Evolutionary conservation across 2,113 vertebrate species (phyloP).

Genomic region (Cyprinodon tularosa): DNA sequence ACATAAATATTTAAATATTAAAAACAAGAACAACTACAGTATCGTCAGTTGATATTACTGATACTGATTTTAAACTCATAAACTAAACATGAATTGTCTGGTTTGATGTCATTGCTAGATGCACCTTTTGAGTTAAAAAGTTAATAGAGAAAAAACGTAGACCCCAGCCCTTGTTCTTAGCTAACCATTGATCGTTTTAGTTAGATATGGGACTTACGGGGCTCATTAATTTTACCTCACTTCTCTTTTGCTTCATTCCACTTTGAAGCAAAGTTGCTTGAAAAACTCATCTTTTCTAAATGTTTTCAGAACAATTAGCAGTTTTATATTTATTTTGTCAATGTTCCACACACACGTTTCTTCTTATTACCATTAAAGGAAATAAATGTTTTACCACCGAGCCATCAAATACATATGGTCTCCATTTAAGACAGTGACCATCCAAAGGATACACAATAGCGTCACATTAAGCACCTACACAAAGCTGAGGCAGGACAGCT

Average conservation of each 20-base stretch:
- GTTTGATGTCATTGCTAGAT: too few relatives aligned
- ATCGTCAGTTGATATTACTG: too few relatives aligned
- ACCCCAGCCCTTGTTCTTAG: too few relatives aligned
- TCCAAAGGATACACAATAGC: background rate
- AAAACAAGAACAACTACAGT: too few relatives aligned
- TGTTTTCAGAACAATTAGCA: background rate
- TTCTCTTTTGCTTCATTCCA: background rate
- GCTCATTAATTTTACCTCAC: background rate
- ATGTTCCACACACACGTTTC: background rate
- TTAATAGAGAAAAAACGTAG: too few relatives aligned
- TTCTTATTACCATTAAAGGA: background rate
- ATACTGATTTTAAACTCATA: too few relatives aligned
- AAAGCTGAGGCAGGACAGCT: background rate
- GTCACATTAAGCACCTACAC: background rate
- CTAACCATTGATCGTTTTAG: background rate
- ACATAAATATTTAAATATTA: too few relatives aligned
- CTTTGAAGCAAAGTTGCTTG: background rate
- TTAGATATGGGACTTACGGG: background rate
- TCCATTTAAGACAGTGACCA: background rate
- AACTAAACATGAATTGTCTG: too few relatives aligned
- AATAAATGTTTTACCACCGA: background rate
- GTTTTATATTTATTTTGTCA: background rate
- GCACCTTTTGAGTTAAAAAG: too few relatives aligned
- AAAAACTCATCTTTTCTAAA: background rate
- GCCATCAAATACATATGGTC: background rate